A percentile compares a stretch with the other conserved stretches of the same genome.
Evolutionary conservation across 2,797 vertebrate species (phyloP).

Genomic region (Pangasius mekongensis): DNA sequence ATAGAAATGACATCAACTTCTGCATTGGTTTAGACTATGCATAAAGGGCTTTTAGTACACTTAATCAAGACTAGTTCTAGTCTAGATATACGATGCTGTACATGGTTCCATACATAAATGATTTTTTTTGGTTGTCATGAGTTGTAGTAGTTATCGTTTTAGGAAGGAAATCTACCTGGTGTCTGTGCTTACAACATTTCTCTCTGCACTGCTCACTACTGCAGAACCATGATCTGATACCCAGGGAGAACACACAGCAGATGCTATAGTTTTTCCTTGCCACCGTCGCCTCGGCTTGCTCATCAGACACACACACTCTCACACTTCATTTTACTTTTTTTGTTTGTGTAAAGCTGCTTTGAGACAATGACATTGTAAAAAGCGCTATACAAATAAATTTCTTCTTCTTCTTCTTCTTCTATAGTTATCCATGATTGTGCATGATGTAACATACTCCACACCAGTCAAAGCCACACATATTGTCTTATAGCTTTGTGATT

Average conservation of each 20-base stretch:
- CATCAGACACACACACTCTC: no score
- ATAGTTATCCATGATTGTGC: slow-evolving; percentile 44
- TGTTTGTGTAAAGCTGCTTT: no score
- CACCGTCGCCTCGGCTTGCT: no score
- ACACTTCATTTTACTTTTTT: no score
- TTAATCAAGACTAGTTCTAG: not conserved
- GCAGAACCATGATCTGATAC: slow-evolving; percentile 48
- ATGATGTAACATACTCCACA: slow-evolving; percentile 1
- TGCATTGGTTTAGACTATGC: not conserved
- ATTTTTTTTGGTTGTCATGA: not conserved
- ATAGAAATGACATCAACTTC: not conserved
- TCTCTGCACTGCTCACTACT: slow-evolving; percentile 37
- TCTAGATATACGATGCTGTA: not conserved
- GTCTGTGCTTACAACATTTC: slow-evolving; percentile 28
- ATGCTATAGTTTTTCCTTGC: slow-evolving; percentile 56
- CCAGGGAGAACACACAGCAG: slow-evolving; percentile 40
- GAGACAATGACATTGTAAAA: no score
- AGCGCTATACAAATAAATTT: no score
- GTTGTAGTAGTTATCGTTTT: not conserved
- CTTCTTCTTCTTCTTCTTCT: no score
- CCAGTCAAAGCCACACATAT: not conserved
- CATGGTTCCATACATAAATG: not conserved
- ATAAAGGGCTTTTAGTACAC: not conserved
- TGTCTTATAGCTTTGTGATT: no score
- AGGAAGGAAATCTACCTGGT: slow-evolving; percentile 7